These are phyloP conservation scores for Antheraea yamamai DNA, from an alignment of 2,888 invertebrate genomes.

Conservation along the genomic window DNA sequence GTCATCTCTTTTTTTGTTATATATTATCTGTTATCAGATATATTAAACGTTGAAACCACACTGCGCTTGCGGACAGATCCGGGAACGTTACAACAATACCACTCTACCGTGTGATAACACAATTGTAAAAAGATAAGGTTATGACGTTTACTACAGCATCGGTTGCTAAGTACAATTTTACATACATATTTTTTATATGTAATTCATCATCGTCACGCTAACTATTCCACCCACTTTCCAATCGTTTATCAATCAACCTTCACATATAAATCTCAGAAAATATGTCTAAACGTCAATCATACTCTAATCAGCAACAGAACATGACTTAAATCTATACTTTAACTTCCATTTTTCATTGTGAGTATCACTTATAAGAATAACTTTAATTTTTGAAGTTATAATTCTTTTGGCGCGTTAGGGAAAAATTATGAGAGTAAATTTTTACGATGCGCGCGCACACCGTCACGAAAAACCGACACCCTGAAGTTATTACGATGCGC, in stretches of 20 bases:
- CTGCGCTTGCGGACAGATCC: constrained; percentile 20
- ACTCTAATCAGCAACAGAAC: background rate
- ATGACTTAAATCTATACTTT: constrained; percentile 1
- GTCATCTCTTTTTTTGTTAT: background rate
- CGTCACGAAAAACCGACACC: too few relatives aligned
- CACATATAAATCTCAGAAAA: background rate
- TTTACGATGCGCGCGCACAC: too few relatives aligned
- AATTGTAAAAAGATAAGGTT: constrained; percentile 15
- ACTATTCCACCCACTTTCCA: constrained; percentile 12
- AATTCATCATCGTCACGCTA: constrained; percentile 11
- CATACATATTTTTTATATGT: constrained; percentile 3
- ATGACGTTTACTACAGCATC: constrained; percentile 12
- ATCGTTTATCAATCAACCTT: constrained; percentile 9
- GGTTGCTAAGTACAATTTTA: constrained; percentile 17
- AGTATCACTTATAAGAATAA: background rate
- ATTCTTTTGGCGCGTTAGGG: too few relatives aligned
- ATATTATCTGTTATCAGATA: constrained; percentile 10
- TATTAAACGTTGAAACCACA: constrained; percentile 8
- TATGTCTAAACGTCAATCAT: constrained; percentile 10
- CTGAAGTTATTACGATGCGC: too few relatives aligned
- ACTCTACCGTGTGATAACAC: constrained; percentile 16
- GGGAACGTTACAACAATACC: constrained; percentile 18
- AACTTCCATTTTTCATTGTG: background rate
- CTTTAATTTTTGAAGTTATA: background rate
- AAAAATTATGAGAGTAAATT: too few relatives aligned